phyloP scores from a whole-genome alignment of 2,888 invertebrate species.

The Amphipoea oculea region DNA sequence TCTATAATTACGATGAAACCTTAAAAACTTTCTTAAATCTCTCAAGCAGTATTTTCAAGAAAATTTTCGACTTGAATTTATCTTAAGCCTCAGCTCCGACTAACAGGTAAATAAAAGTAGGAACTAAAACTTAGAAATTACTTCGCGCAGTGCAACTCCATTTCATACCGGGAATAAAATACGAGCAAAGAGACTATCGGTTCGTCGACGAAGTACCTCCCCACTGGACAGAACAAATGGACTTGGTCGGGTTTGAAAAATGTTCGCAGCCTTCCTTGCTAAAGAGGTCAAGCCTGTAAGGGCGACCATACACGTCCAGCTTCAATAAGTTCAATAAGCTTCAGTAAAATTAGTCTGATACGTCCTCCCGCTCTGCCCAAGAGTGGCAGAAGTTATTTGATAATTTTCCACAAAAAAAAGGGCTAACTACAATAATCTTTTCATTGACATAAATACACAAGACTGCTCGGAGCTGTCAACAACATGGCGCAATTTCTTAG shows the following conservation, averaged over 20 bases:
- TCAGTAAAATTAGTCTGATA: too few relatives aligned
- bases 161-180: slow-evolving; percentile 37
- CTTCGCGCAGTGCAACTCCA: slow-evolving; percentile 33
- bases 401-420: too few relatives aligned
- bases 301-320: background rate
- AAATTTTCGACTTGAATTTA: slow-evolving; percentile 33
- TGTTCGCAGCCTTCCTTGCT: slow-evolving; percentile 12
- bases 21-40: slow-evolving; percentile 30
- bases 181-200: slow-evolving; percentile 24
- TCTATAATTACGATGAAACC: slow-evolving; percentile 1
- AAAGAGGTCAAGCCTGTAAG: slow-evolving; percentile 20
- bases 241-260: slow-evolving; percentile 48
- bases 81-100: background rate
- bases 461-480: background rate
- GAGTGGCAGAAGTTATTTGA: too few relatives aligned
- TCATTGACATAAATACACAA: background rate
- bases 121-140: slow-evolving; percentile 20
- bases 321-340: too few relatives aligned
- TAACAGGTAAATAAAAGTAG: slow-evolving; percentile 46
- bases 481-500: background rate
- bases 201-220: background rate
- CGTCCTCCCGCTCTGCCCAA: too few relatives aligned
- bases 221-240: slow-evolving; percentile 30
- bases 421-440: background rate
- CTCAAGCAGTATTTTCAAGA: slow-evolving; percentile 5